Conservation (phyloP, 2,888 invertebrate genomes). For the Torymus aiolomorphi region DNA sequence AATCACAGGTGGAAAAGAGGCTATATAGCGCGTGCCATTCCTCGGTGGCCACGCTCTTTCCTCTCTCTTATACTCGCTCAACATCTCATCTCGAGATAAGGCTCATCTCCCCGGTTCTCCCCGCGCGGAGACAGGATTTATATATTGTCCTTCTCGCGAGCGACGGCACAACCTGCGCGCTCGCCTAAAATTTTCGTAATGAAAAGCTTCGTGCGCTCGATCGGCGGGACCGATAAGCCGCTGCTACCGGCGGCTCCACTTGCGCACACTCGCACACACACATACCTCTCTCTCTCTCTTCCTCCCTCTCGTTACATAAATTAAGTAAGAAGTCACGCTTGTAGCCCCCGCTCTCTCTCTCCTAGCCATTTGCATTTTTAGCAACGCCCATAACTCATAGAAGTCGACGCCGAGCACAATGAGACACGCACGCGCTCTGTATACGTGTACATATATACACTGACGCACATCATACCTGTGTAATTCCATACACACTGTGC, state of each 20-base stretch:
- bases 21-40: too few species aligned
- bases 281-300: conserved; percentile 3
- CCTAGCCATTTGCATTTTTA: conserved; percentile 54
- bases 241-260: conserved; percentile 9
- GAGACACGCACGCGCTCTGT: conserved; percentile 3
- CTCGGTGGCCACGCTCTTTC: too few species aligned
- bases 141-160: conserved; percentile 4
- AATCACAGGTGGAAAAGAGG: too few species aligned
- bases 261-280: neutral
- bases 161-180: neutral
- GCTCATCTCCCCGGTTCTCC: too few species aligned
- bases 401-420: conserved; percentile 44
- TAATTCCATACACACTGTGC: too few species aligned
- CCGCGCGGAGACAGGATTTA: too few species aligned
- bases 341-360: conserved; percentile 11
- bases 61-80: too few species aligned
- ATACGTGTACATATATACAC: neutral
- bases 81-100: too few species aligned
- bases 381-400: conserved; percentile 56
- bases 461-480: neutral
- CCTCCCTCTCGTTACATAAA: conserved; percentile 54
- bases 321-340: conserved; percentile 54
- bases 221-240: conserved; percentile 39
- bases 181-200: conserved; percentile 47
- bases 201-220: conserved; percentile 46